A percentile compares a stretch with the other conserved stretches of the same genome.
Evolutionary conservation across 2,113 vertebrate genomes (phyloP).

Genomic region (Pelvicachromis taeniatus): DNA sequence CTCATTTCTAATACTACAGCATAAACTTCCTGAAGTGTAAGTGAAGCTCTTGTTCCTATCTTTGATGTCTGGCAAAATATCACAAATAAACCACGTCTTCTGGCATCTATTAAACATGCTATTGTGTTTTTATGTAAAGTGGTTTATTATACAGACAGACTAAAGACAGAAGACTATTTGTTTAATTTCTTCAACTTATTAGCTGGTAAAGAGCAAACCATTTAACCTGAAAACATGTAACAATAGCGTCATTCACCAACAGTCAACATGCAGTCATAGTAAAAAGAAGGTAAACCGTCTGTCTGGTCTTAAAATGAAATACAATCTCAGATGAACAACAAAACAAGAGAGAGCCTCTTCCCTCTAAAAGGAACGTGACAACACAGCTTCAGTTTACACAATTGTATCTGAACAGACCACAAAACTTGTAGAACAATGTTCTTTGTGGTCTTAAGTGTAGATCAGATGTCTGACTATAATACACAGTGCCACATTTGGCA

Average conservation of each 20-base stretch:
- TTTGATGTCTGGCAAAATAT: not conserved
- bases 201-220: not conserved
- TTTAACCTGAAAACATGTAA: not conserved
- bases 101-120: not conserved
- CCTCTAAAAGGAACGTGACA: not conserved
- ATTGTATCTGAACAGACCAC: not conserved
- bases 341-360: not conserved
- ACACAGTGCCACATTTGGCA: not conserved
- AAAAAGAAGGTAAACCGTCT: not conserved
- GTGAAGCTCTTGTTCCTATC: not conserved
- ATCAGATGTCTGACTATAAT: not conserved
- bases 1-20: not conserved
- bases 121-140: not conserved
- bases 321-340: too few species aligned
- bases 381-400: not conserved
- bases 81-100: not conserved
- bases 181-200: not conserved
- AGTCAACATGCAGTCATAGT: not conserved
- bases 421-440: too few species aligned
- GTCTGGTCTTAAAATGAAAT: not conserved
- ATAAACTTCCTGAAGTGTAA: not conserved
- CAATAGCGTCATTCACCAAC: not conserved
- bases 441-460: not conserved
- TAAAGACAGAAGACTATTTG: accelerated
- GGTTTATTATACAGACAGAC: not conserved